phyloP scores from a whole-genome alignment of 2,113 vertebrate species.

The Oostethus manadensis region DNA sequence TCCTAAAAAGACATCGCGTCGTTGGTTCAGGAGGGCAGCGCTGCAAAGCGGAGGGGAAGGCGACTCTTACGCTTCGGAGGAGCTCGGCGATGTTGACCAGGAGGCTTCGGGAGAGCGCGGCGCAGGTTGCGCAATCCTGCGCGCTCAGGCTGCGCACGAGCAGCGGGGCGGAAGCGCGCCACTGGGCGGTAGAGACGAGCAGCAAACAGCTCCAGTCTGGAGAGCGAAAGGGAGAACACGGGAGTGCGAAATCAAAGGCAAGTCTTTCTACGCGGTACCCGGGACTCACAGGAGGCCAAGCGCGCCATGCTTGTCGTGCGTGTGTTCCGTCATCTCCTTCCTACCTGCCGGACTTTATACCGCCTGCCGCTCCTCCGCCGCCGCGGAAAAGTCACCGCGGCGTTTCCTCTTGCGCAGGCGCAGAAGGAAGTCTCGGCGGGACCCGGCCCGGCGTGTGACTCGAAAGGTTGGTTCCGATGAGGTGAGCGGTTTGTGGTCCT shows the following conservation, averaged over 20 bases:
- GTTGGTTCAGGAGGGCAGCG: background rate
- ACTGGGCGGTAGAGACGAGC: slow-evolving; percentile 24
- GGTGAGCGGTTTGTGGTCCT: no score
- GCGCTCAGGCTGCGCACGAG: slow-evolving; percentile 12
- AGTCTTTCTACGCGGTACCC: no score
- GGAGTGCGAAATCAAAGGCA: background rate
- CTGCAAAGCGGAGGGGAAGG: background rate
- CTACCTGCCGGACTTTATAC: slow-evolving; percentile 23
- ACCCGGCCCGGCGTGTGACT: no score
- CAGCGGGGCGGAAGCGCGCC: slow-evolving; percentile 7
- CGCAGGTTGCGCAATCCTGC: background rate
- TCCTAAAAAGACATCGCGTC: slow-evolving; percentile 7
- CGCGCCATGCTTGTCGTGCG: slow-evolving; percentile 23
- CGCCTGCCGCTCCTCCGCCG: background rate
- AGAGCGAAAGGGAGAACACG: background rate
- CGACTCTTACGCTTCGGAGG: slow-evolving; percentile 44
- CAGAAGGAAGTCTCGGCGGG: no score
- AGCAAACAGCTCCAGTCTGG: slow-evolving; percentile 45
- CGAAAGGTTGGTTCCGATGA: no score
- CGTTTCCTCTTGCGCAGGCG: no score
- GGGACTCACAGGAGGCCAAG: slow-evolving; percentile 43
- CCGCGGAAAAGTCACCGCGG: no score
- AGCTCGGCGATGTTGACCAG: slow-evolving; percentile 10
- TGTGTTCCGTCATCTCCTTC: background rate
- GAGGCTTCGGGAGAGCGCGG: slow-evolving; percentile 24